These are phyloP conservation scores for Argyra leucocephala DNA, from an alignment of 2,888 invertebrate genomes.

Conservation along the genomic window DNA sequence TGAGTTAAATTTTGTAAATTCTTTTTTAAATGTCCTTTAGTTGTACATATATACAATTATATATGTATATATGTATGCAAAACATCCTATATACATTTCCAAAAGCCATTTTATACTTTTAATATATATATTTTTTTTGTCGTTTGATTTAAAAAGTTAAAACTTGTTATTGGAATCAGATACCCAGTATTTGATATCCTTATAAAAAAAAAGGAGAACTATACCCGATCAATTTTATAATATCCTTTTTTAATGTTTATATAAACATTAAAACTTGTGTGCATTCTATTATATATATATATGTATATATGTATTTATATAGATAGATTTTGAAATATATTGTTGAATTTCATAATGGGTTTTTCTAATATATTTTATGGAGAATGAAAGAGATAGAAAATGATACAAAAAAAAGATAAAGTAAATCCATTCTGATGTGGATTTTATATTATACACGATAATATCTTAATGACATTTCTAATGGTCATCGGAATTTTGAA, in stretches of 20 bases:
- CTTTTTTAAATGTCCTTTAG: not conserved
- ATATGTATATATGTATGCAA: not conserved
- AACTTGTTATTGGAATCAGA: not conserved
- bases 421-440: conserved; percentile 4
- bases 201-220: not conserved
- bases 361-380: no score
- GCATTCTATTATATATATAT: no score
- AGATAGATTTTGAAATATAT: no score
- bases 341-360: no score
- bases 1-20: not conserved
- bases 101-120: not conserved
- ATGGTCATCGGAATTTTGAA: conserved; percentile 10
- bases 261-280: not conserved
- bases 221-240: not conserved
- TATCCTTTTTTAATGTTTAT: conserved; percentile 1
- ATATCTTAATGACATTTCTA: conserved; percentile 13
- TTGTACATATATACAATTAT: not conserved
- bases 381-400: not conserved
- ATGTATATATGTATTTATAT: no score
- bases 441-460: conserved; percentile 2
- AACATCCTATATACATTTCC: not conserved
- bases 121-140: not conserved
- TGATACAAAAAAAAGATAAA: not conserved
- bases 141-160: no score
- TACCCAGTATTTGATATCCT: not conserved